Conservation (phyloP, 2,888 invertebrate species). For the Macaria notata region DNA sequence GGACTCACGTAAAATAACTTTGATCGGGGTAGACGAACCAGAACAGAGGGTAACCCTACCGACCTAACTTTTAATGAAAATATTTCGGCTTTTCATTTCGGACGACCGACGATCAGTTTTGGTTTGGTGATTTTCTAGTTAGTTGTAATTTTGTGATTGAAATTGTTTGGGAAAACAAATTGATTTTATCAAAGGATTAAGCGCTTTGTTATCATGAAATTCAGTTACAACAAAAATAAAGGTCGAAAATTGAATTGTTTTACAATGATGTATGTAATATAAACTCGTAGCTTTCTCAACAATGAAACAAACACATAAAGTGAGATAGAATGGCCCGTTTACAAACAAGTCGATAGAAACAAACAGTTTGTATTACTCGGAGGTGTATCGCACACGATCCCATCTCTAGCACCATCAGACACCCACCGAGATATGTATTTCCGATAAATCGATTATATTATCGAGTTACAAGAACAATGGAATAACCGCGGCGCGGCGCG, state of each 20-base stretch:
- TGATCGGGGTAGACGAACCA: conserved; percentile 22
- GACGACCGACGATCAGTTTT: conserved; percentile 1
- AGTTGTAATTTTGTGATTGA: conserved; percentile 5
- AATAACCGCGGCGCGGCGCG: conserved; percentile 46
- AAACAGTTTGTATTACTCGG: conserved; percentile 26
- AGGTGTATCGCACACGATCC: conserved; percentile 33
- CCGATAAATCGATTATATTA: conserved; percentile 74
- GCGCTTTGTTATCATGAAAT: not conserved
- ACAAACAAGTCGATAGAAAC: conserved; percentile 21
- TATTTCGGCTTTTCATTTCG: conserved; percentile 7
- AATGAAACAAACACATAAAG: not conserved
- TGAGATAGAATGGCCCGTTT: not conserved
- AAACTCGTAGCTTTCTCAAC: not conserved
- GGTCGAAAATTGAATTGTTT: too few relatives aligned
- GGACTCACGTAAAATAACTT: conserved; percentile 26
- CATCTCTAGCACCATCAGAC: conserved; percentile 38
- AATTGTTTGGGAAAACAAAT: not conserved
- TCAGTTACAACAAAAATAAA: too few relatives aligned
- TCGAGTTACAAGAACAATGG: conserved; percentile 72
- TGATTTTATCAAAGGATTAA: not conserved
- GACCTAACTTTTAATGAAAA: conserved; percentile 11
- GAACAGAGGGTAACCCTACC: conserved; percentile 15
- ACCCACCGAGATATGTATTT: conserved; percentile 56
- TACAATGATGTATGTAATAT: too few relatives aligned
- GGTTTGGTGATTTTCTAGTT: conserved; percentile 9